Percentiles rank a stretch among this genome's conserved stretches.
These are phyloP conservation scores for Anoplopoma fimbria DNA, from an alignment of 2,113 vertebrate species.

Conservation along the genomic window DNA sequence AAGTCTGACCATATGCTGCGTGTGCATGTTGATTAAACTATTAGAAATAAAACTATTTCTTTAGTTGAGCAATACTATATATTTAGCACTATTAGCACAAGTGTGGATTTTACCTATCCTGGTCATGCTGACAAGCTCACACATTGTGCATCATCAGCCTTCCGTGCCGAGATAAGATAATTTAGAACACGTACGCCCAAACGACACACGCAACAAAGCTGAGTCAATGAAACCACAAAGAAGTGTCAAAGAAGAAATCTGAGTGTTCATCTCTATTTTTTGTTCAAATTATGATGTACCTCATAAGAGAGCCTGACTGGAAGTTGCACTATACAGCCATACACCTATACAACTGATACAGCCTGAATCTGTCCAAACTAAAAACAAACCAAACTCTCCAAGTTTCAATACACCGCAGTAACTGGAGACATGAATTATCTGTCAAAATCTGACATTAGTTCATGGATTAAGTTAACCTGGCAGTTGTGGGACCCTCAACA, in stretches of 20 bases:
- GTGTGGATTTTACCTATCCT: not conserved
- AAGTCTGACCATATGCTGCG: not conserved
- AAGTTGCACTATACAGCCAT: too few relatives aligned
- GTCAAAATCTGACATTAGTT: not conserved
- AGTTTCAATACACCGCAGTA: not conserved
- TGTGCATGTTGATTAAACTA: not conserved
- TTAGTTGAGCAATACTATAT: not conserved
- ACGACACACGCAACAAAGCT: not conserved
- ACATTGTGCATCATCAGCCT: not conserved
- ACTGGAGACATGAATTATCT: not conserved
- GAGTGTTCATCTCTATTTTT: constrained; percentile 35
- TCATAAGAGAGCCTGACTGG: constrained; percentile 23
- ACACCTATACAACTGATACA: not conserved
- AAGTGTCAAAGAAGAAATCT: constrained; percentile 11
- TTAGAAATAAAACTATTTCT: too few relatives aligned
- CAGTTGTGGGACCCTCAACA: not conserved
- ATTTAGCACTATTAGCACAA: not conserved
- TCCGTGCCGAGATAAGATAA: not conserved
- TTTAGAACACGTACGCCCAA: not conserved
- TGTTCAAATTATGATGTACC: constrained; percentile 37
- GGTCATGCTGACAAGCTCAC: not conserved
- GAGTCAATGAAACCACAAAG: constrained; percentile 46
- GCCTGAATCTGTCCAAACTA: not conserved
- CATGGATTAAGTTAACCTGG: not conserved
- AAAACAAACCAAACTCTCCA: not conserved